Conservation (phyloP, 1,140 invertebrate species). For the Drosophila azteca region DNA sequence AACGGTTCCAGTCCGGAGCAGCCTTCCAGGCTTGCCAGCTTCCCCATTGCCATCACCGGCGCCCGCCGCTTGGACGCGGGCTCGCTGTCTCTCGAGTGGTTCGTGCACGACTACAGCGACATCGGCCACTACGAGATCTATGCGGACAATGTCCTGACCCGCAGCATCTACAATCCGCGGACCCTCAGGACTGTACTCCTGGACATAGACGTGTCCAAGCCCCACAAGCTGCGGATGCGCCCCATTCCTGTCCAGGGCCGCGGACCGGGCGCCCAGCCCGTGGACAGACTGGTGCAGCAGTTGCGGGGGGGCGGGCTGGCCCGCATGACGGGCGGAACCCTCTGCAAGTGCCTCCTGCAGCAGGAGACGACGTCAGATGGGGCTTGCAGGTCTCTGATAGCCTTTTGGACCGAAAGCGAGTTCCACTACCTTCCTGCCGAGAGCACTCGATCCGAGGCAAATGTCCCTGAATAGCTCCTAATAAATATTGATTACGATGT, state of each 20-base stretch:
- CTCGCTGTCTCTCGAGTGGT: slow-evolving; percentile 51
- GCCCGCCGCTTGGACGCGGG: slow-evolving; percentile 32
- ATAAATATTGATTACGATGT: slow-evolving; percentile 5
- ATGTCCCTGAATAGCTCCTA: slow-evolving; percentile 2
- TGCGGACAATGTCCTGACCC: slow-evolving; percentile 32
- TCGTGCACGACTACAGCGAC: slow-evolving; percentile 46
- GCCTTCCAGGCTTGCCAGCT: slow-evolving; percentile 26
- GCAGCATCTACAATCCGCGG: slow-evolving; percentile 40
- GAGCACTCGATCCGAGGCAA: neutral
- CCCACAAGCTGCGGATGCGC: slow-evolving; percentile 46
- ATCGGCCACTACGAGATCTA: slow-evolving; percentile 56
- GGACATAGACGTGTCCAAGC: slow-evolving; percentile 36
- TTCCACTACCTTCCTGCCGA: slow-evolving; percentile 53
- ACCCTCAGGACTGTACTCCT: slow-evolving; percentile 41
- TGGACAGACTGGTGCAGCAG: slow-evolving; percentile 42
- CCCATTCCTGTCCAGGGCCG: slow-evolving; percentile 27
- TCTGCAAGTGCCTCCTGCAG: slow-evolving; percentile 31
- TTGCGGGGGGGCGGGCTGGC: slow-evolving; percentile 28
- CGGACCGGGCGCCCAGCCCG: slow-evolving; percentile 2
- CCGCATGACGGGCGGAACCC: too few species aligned
- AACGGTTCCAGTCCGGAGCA: slow-evolving; percentile 18
- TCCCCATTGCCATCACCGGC: slow-evolving; percentile 41
- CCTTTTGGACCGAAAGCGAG: slow-evolving; percentile 63
- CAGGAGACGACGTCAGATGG: slow-evolving; percentile 7
- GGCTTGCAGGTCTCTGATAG: slow-evolving; percentile 30